Evolutionary conservation across 2,113 vertebrate species (phyloP).

Genomic region (Calypte anna): DNA sequence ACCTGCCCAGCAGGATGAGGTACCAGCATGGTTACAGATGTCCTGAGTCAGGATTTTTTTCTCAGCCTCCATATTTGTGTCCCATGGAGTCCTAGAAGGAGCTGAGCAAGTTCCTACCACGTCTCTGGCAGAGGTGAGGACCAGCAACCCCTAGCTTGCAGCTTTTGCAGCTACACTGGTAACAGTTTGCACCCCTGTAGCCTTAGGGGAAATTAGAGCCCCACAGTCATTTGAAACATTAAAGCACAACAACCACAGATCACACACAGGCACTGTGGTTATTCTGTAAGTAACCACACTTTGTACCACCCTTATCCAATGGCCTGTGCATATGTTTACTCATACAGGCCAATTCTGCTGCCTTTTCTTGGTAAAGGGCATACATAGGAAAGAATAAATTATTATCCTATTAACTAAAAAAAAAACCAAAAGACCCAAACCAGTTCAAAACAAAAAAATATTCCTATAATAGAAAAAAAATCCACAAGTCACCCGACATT

Average conservation of each 20-base stretch:
- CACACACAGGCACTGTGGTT: neutral
- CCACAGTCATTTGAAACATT: neutral
- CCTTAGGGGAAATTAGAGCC: neutral
- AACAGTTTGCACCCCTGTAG: neutral
- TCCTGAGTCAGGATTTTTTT: neutral
- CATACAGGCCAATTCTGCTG: neutral
- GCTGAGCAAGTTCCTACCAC: neutral
- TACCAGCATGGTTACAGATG: neutral
- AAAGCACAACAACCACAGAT: neutral
- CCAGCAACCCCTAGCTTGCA: fast-evolving
- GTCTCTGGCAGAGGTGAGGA: neutral
- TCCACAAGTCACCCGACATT: neutral
- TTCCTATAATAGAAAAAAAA: neutral
- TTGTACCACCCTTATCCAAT: neutral
- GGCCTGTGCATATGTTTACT: fast-evolving
- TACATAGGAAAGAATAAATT: neutral
- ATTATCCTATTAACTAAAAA: neutral
- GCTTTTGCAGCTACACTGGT: neutral
- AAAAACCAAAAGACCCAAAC: too few species aligned
- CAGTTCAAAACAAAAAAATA: neutral
- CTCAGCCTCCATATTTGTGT: neutral
- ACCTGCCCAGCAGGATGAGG: neutral
- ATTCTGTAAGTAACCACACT: neutral
- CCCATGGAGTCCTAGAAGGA: neutral
- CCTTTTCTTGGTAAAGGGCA: neutral